Evolutionary conservation across 37 sponge, comb jelly and placozoan genomes (phyloP).

Genomic region (Eunapius fragilis): DNA sequence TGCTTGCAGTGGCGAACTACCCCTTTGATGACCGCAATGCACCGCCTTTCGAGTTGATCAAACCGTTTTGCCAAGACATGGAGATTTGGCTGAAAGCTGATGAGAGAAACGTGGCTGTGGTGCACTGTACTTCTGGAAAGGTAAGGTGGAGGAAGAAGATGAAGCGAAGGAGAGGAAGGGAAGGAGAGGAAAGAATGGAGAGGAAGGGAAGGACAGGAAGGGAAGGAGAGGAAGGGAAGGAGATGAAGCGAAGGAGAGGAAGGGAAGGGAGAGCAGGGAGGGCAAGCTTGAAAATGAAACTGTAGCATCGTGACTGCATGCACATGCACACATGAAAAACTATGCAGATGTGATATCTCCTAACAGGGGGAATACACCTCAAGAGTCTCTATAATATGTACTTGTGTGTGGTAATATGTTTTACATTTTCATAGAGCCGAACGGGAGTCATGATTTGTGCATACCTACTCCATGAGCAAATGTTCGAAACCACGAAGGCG

Average conservation of each 20-base stretch:
- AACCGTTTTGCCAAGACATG: slow-evolving; percentile 98
- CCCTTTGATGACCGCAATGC: slow-evolving; percentile 99
- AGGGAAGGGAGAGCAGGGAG: not conserved
- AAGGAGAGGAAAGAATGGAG: not conserved
- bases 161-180: not conserved
- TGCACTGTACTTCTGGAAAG: slow-evolving; percentile 99
- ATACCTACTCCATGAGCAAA: slow-evolving; percentile 81
- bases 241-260: not conserved
- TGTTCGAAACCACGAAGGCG: slow-evolving; percentile 75
- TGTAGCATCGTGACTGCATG: not conserved
- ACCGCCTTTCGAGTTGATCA: slow-evolving; percentile 95
- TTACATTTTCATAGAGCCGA: slow-evolving; percentile 65
- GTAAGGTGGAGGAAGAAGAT: slow-evolving; percentile 25
- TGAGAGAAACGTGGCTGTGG: slow-evolving; percentile 89
- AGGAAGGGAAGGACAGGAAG: not conserved
- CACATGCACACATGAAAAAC: not conserved
- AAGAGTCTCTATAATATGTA: not conserved
- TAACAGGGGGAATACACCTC: not conserved
- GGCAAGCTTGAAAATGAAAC: not conserved
- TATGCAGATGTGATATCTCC: too few relatives aligned
- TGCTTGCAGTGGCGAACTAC: slow-evolving; percentile 71
- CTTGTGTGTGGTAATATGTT: not conserved
- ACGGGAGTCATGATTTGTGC: slow-evolving; percentile 98
- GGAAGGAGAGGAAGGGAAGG: not conserved
- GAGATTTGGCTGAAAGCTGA: slow-evolving; percentile 76